Evolutionary conservation across 2,888 invertebrate genomes (phyloP), one percentile per base, ranked within the genome.

Genomic region (Lissocephala sabroskyi): DNA sequence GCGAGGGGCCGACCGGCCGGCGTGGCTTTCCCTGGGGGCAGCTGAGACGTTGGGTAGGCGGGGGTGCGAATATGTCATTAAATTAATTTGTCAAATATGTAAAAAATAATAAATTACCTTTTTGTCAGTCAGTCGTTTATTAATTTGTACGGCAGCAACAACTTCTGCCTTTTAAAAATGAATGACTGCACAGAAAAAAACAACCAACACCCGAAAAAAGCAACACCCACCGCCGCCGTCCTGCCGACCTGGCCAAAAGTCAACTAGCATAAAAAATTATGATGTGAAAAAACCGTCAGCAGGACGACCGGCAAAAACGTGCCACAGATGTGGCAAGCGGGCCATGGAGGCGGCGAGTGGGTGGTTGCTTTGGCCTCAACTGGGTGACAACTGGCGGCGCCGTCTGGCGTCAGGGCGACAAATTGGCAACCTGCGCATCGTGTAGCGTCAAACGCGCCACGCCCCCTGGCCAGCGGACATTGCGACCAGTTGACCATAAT

Each of bases 21-120:
- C n/a, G n/a, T n/a, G n/a, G n/a, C n/a, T n/a, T n/a, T n/a, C n/a
- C n/a, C n/a, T n/a, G n/a, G n/a, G n/a, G n/a, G n/a, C n/a, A n/a
- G n/a, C n/a, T n/a, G n/a, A n/a, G n/a, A n/a, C n/a, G n/a, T n/a
- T n/a, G n/a, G n/a, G n/a, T n/a, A n/a, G n/a, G 30, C n/a, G 42
- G 18, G 56, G 59, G 43, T 36, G 43, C 13, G 51, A 49, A 52
- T 35, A 59, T 65, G 76, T 78, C 79, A 81, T 80, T 80, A 78
- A 79, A 79, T 80, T 79, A 79, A 79, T 79, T 81, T 81, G 79
- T 81, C 82, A 81, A 80, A 79, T 66, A 73, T 78, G 71, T 73
- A 65, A 61, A 76, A 79, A 79, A 79, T 75, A 79, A 75, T 79
- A 79, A 75, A 75, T 79, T 79, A 78, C 79, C 77, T 79, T 73